Percentiles rank a stretch among this genome's conserved stretches.
phyloP scores from a whole-genome alignment of 2,888 invertebrate genomes.

The Pyrgus malvae region DNA sequence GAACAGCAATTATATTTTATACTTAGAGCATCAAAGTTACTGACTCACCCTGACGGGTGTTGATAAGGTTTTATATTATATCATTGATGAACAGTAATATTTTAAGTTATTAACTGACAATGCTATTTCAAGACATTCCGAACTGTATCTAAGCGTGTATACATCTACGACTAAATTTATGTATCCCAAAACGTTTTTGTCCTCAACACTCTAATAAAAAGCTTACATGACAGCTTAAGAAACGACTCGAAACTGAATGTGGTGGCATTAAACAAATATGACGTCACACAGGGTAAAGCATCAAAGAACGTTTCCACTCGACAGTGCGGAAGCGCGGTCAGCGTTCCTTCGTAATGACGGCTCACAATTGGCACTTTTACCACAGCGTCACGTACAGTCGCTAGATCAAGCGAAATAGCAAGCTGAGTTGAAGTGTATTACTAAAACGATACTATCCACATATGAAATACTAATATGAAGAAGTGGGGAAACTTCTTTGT shows the following conservation, averaged over 20 bases:
- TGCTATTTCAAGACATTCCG: too few relatives aligned
- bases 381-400: conserved; percentile 57
- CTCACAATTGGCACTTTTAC: conserved; percentile 69
- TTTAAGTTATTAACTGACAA: too few relatives aligned
- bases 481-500: too few relatives aligned
- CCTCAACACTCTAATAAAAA: neutral
- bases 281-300: conserved; percentile 22
- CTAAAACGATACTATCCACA: neutral
- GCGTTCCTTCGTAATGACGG: conserved; percentile 59
- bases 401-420: conserved; percentile 4
- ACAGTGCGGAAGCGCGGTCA: conserved; percentile 66
- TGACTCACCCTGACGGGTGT: too few relatives aligned
- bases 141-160: too few relatives aligned
- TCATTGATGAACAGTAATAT: too few relatives aligned
- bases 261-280: conserved; percentile 7
- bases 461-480: too few relatives aligned
- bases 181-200: too few relatives aligned
- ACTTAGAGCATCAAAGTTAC: too few relatives aligned
- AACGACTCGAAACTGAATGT: neutral
- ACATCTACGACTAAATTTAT: too few relatives aligned
- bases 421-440: neutral
- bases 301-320: conserved; percentile 47
- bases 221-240: neutral
- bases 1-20: too few relatives aligned
- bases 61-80: too few relatives aligned